Base-by-base conservation (phyloP, 1,140 invertebrate species). In the Hormaphis cornu region DNA sequence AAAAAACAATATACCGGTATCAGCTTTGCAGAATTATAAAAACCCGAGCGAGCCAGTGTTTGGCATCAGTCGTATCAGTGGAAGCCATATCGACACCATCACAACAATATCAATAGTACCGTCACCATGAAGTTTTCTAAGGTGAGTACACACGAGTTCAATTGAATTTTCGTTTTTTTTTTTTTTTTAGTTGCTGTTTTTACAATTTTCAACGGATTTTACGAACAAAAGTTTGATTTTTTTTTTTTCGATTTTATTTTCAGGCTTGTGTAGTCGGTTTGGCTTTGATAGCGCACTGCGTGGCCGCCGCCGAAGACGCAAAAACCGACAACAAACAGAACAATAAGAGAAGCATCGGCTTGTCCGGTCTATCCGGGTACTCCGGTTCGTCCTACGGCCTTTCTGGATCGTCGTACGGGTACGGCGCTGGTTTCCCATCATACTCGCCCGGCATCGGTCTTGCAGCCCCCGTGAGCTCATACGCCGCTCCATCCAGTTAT, bases 221-320 rank as follows among this genome's bases (percentile, higher is more conserved):
- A n/a, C n/a, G n/a, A n/a, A n/a, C n/a, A n/a, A n/a, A n/a, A n/a
- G n/a, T n/a, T n/a, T n/a, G n/a, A n/a, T n/a, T n/a, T n/a, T n/a
- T n/a, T n/a, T n/a, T n/a, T n/a, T n/a, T n/a, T n/a, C 4, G 9
- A 24, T n/a, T 66, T 50, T 9, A n/a, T 44, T 28, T 20, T 14
- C 28, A 66, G 61, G 44, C 42, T 66, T 48, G 61, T 50, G n/a
- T 66, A n/a, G 61, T 66, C 28, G 61, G 61, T 33, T 50, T 66
- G 28, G 61, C 61, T 30, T 66, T 66, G 50, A 48, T 66, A 9
- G 61, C 61, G 8, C 42, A 66, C 42, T 66, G 61, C 12, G 18
- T 66, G 1, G 10, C 40, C 4, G 10, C 40, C 4, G 58, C 61
- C 8, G 61, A 66, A 4, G 44, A 66, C 33, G 61, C 42, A 28